These are phyloP conservation scores for Plectus sambesii DNA, from an alignment of 1,140 invertebrate genomes.

Conservation along the genomic window DNA sequence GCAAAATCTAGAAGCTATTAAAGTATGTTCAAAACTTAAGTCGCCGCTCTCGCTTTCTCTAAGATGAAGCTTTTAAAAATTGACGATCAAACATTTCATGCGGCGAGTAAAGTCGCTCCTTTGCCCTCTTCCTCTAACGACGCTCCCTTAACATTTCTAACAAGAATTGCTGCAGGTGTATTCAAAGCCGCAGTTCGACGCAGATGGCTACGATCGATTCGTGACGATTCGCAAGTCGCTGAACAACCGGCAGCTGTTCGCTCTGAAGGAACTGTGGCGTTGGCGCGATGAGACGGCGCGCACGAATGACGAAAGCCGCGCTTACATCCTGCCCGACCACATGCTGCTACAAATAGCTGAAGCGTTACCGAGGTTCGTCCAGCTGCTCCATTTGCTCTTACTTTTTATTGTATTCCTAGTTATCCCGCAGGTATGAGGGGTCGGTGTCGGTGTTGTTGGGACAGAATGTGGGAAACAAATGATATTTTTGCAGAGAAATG, in stretches of 20 bases:
- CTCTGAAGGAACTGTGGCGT: constrained; percentile 65
- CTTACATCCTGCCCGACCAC: constrained; percentile 85
- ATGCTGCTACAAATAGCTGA: constrained; percentile 84
- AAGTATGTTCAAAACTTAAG: too few relatives aligned
- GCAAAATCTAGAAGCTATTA: too few relatives aligned
- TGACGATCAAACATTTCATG: too few relatives aligned
- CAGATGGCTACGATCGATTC: constrained; percentile 62
- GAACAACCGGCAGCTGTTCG: constrained; percentile 70
- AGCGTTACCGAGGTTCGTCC: constrained; percentile 67
- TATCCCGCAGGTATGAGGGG: too few relatives aligned
- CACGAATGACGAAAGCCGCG: constrained; percentile 75
- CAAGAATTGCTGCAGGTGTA: constrained; percentile 57
- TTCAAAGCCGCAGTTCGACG: constrained; percentile 62
- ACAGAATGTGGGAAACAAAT: too few relatives aligned
- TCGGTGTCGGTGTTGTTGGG: too few relatives aligned
- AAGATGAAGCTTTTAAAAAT: too few relatives aligned
- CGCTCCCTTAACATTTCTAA: background rate
- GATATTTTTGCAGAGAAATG: constrained; percentile 69
- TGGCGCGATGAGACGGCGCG: constrained; percentile 80
- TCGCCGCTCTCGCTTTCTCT: too few relatives aligned
- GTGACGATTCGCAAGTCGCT: constrained; percentile 66
- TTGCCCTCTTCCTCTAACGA: background rate
- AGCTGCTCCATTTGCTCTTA: constrained; percentile 9
- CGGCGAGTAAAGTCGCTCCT: too few relatives aligned
- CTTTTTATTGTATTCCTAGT: too few relatives aligned